Evolutionary conservation across 2,888 invertebrate genomes (phyloP).

Genomic region (Cepaea hortensis): DNA sequence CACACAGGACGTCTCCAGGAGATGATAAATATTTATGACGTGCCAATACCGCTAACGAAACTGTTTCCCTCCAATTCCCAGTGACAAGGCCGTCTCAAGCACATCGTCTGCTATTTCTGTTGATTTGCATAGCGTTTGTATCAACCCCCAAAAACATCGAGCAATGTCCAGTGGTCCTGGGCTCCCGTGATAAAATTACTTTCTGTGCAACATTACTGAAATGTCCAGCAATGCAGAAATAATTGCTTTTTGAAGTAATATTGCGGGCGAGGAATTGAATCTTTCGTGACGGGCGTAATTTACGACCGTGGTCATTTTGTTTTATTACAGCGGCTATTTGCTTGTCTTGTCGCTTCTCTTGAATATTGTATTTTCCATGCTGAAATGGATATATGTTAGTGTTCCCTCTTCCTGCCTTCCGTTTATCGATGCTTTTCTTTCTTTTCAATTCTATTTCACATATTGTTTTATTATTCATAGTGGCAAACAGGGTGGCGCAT

Average conservation of each 20-base stretch:
- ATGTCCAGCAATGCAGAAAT: not conserved
- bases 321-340: not conserved
- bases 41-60: not conserved
- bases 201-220: not conserved
- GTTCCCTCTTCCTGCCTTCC: not conserved
- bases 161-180: not conserved
- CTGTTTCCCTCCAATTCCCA: not conserved
- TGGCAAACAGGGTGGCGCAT: too few relatives aligned
- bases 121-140: not conserved
- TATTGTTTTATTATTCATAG: too few relatives aligned
- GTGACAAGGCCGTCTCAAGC: not conserved
- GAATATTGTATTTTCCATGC: not conserved
- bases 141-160: not conserved
- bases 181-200: not conserved
- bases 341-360: not conserved
- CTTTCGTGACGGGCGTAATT: not conserved
- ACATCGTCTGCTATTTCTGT: not conserved
- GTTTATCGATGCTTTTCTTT: not conserved
- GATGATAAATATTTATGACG: not conserved
- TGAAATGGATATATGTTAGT: not conserved
- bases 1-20: not conserved
- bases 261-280: not conserved
- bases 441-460: too few relatives aligned
- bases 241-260: not conserved
- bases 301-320: not conserved